Conservation (phyloP, 2,888 invertebrate genomes). For the Vanessa cardui region DNA sequence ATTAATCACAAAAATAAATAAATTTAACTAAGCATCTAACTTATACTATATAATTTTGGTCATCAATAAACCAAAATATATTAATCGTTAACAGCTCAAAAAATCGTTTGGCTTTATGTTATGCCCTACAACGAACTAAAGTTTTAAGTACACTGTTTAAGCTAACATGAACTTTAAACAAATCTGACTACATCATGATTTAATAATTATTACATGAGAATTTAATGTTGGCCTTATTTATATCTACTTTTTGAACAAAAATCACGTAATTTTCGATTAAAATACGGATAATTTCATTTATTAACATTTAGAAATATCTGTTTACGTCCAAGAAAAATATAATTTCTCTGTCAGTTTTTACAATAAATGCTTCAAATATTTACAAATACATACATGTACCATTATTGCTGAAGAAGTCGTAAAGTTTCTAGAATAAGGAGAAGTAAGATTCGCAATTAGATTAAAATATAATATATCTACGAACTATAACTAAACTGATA, state of each 20-base stretch:
- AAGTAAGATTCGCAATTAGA: slow-evolving; percentile 61
- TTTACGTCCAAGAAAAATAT: slow-evolving; percentile 78
- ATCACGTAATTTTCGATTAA: slow-evolving; percentile 40
- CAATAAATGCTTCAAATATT: slow-evolving; percentile 73
- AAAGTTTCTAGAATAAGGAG: slow-evolving; percentile 60
- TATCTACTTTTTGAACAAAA: slow-evolving; percentile 39
- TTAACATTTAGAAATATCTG: slow-evolving; percentile 64
- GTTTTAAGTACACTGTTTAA: slow-evolving; percentile 64
- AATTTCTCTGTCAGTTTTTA: slow-evolving; percentile 74
- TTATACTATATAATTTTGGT: slow-evolving; percentile 74
- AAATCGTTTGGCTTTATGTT: slow-evolving; percentile 64
- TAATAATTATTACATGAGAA: slow-evolving; percentile 41
- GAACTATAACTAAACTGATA: slow-evolving; percentile 73
- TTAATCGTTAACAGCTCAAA: slow-evolving; percentile 53
- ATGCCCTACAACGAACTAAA: slow-evolving; percentile 59
- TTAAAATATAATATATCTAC: slow-evolving; percentile 68
- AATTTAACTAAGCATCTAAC: slow-evolving; percentile 67
- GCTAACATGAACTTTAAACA: slow-evolving; percentile 67
- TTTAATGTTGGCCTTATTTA: slow-evolving; percentile 38
- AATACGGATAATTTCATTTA: slow-evolving; percentile 47
- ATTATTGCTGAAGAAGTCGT: slow-evolving; percentile 80
- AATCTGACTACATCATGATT: slow-evolving; percentile 57
- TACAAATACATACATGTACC: slow-evolving; percentile 75
- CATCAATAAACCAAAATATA: slow-evolving; percentile 61
- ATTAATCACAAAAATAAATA: slow-evolving; percentile 79